Base-by-base conservation (phyloP, 2,888 invertebrate species). In the Epinotia nisella region DNA sequence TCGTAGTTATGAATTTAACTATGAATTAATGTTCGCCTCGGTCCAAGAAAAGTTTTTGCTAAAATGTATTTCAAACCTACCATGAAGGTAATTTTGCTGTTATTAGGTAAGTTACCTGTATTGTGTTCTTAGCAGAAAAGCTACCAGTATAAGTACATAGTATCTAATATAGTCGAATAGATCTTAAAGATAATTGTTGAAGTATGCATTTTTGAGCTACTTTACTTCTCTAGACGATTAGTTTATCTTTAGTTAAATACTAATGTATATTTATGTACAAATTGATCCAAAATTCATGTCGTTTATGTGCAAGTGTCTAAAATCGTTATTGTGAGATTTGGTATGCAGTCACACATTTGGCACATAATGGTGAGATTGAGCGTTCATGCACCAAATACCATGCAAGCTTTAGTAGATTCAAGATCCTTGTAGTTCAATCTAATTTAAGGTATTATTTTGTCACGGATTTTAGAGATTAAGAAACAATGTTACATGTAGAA, bases 181-280 rank as follows among this genome's bases (percentile, higher is more conserved):
- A 85, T 85, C 88, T 89, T 90, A 90, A 78, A 80, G 79, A 84
- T 86, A 86, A 39, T 84, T 85, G 80, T 86, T 81, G 86, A 90
- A 88, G 84, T 87, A 85, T 91, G 89, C 85, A 86, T 87, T 86
- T 66, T 90, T 90, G 91, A 91, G 89, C 91, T 91, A 91, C 90
- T 81, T 80, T 89, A 88, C 81, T 85, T 84, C 76, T 83, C 90
- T 91, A 91, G 80, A 83, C 86, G 86, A 80, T 88, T 86, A 82
- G 75, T 81, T 82, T 82, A 82, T 80, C 81, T 77, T 81, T 81
- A 84, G 86, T 87, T 83, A 83, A 77, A 82, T 71, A 84, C 84
- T 88, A 87, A 85, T 86, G 82, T 89, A 89, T 90, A 90, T 80
- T 85, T 90, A 91, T 92, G 90, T 91, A 92, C 92, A 91, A 49